Evolutionary conservation across 2,888 invertebrate genomes (phyloP).

Genomic region (Eilema depressum): DNA sequence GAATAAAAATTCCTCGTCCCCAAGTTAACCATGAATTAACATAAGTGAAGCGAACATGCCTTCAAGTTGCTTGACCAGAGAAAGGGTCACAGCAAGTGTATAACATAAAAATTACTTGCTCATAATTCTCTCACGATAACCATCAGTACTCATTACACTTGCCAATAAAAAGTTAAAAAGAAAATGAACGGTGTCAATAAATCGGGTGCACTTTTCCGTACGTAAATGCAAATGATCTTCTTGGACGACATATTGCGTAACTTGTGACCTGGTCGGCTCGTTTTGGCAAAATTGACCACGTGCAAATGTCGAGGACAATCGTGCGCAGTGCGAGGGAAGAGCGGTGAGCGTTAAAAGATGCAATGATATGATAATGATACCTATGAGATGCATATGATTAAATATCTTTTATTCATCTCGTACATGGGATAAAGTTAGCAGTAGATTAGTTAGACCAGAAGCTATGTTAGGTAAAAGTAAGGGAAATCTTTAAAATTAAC

Average conservation of each 20-base stretch:
- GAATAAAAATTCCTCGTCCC: background rate
- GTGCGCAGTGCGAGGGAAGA: constrained; percentile 38
- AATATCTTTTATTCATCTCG: background rate
- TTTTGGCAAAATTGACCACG: constrained; percentile 71
- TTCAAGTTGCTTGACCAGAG: background rate
- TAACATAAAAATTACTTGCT: constrained; percentile 17
- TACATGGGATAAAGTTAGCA: background rate
- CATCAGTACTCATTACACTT: constrained; percentile 23
- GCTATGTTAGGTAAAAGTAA: background rate
- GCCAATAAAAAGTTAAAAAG: constrained; percentile 33
- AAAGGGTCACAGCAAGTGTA: background rate
- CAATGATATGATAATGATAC: background rate
- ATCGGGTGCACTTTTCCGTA: constrained; percentile 53
- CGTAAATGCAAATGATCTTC: constrained; percentile 71
- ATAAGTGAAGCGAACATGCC: background rate
- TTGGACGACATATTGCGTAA: constrained; percentile 69
- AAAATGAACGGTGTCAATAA: constrained; percentile 42
- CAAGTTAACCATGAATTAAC: background rate
- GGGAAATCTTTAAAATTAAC: background rate
- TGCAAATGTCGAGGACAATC: constrained; percentile 73
- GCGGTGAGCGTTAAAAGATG: constrained; percentile 45
- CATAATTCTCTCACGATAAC: constrained; percentile 21
- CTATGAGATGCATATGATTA: background rate
- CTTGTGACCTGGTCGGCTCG: constrained; percentile 60
- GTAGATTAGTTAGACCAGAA: background rate